Evolutionary conservation across 2,797 vertebrate genomes (phyloP), one percentile per base, ranked within the genome.

Genomic region (Parambassis ranga): DNA sequence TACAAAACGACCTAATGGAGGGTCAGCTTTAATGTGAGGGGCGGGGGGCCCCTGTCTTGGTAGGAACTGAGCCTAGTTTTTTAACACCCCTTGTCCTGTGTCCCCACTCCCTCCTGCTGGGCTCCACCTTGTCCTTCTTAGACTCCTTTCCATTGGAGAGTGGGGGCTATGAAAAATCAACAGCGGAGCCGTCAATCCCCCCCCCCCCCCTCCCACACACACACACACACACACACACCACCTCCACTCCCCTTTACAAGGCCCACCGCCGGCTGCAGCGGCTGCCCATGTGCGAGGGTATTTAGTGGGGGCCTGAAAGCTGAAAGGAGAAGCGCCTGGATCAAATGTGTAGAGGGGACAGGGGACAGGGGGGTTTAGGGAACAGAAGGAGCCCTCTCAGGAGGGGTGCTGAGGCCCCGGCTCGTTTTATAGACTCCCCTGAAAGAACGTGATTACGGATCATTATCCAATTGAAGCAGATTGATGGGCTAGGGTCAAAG

Each of bases 391-490:
- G 92, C 92, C 94, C 95, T 97, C 96, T 93, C 92, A 94, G 94
- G 93, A 94, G 96, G 95, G 95, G 87, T 83, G 94, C 92, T 92
- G 93, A 89, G 92, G 93, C 85, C 91, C 91, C 91, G 93, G 92
- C 95, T 94, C 94, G 93, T 96, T 98, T 96, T 98, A 98, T 97
- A 95, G 96, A 96, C 95, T 97, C 96, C 95, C 96, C 95, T 97
- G 95, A 96, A 98, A 98, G 97, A 97, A 97, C 96, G 94, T 95
- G 95, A 99, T 98, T 98, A 96, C 94, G 95, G 95, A 97, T 98
- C 97, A 98, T 98, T 98, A 98, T 98, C 96, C 97, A 98, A 96
- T 99, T 99, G 97, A 97, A 95, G 94, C 95, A 98, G 96, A 99
- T 98, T 99, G 96, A 99, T 99, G 96, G 95, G 93, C 92, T 77